Base-by-base conservation (phyloP, 2,888 invertebrate species). In the Trachelus iudaicus region DNA sequence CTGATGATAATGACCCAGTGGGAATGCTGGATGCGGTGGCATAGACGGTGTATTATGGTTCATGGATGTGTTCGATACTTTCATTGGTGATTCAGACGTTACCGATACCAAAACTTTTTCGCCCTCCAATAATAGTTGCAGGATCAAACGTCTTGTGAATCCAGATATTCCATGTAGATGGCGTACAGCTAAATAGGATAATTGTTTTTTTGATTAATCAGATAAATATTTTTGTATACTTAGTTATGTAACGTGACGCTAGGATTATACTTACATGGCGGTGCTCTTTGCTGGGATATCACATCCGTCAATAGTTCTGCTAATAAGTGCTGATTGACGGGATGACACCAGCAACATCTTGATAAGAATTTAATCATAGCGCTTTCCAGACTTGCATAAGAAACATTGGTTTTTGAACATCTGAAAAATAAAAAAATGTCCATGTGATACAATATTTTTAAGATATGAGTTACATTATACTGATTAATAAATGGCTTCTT, bases 81-180 rank as follows among this genome's bases (percentile, higher is more conserved):
- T 89, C 88, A 91, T 90, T 15, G 89, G 90, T 79, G 86, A 83
- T 78, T 91, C 91, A 4, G 90, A 92, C 3, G 91, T 92, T 79
- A 98, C 94, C 84, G 95, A 95, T 34, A 98, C 95, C 34, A 95
- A 93, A 81, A 96, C 94, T 86, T 96, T 96, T 92, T 98, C 97
- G 87, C 96, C 96, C 87, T 98, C 97, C 81, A 98, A 92, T 82
- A 98, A 92, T 78, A 98, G 93, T 87, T 98, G 97, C 77, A 98
- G 93, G 83, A 98, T 95, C 79, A 98, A 92, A 76, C 98, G 94
- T 37, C 98, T 94, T 69, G 97, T 96, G 92, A 98, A 98, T 11
- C 98, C 97, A 0, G 97, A 96, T 88, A 98, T 96, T 15, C 95
- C 95, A 73, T 92, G 92, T 2, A 92, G 89, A 82, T 92, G 92